Evolutionary conservation across 2,113 vertebrate genomes (phyloP), one percentile per base, ranked within the genome.

Genomic region (Nerophis lumbriciformis): DNA sequence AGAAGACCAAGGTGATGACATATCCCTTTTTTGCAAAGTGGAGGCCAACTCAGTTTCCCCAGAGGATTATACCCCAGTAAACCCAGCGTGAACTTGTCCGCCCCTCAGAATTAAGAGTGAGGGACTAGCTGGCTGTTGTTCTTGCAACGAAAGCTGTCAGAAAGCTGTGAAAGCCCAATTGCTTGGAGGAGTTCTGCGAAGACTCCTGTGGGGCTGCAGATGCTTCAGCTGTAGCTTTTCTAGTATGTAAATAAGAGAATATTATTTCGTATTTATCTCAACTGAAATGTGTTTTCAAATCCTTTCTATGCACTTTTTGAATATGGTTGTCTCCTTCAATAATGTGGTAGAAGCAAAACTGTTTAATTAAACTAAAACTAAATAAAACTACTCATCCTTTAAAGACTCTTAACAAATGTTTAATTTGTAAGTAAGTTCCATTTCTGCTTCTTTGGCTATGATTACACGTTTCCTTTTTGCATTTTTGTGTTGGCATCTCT

Each of bases 111-210:
- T 74, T 66, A 75, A 69, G 49, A 65, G 39, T 12, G 76, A 63
- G 39, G 48, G 56, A 75, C 76, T 77, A 72, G 71, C 65, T 63
- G 2, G 45, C 16, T 88, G 71, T 88, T 92, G 88, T 83, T 83
- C 57, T 90, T 89, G 79, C 83, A 89, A 88, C 79, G 72, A 50
- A 80, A 90, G 81, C 77, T 85, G 79, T 84, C 59, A 81, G 62
- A 54, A 42, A 73, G 77, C 76, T 12, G 71, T 60, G 11, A 77
- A 77, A 79, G 77, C 76, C 10, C 76, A 78, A 77, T 60, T 81
- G 82, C 59, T 85, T 87, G 82, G 76, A 82, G 78, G 56, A 87
- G 76, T 59, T 0, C 51, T 50, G 72, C 56, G 53, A 61, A 39
- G 8, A 11, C 63, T 74, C 72, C 59, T 47, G 5, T 21, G 63